phyloP scores from a whole-genome alignment of 2,797 vertebrate genomes.

The Harpagifer antarcticus region DNA sequence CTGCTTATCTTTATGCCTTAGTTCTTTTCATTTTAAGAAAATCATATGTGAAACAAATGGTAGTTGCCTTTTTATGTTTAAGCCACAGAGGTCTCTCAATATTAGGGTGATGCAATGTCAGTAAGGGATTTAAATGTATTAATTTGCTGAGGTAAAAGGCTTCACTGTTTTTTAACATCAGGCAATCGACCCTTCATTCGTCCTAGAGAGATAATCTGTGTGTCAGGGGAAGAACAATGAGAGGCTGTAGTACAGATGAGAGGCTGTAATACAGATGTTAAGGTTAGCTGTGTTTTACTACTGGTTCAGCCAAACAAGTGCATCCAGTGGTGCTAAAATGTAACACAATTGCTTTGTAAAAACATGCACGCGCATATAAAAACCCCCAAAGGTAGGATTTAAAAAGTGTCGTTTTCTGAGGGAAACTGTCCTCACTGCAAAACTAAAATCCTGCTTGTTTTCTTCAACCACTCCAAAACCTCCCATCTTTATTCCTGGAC shows the following conservation, averaged over 20 bases:
- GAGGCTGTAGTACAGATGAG: constrained; percentile 10
- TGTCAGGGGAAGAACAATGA: constrained; percentile 27
- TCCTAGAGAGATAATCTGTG: constrained; percentile 25
- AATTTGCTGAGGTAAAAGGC: constrained; percentile 38
- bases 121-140: constrained; percentile 25
- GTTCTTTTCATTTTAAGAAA: constrained; percentile 25
- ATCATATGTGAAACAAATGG: constrained; percentile 42
- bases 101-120: constrained; percentile 28
- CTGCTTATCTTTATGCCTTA: neutral
- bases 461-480: neutral
- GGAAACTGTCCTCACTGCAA: neutral
- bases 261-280: constrained; percentile 12
- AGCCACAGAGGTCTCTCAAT: constrained; percentile 48
- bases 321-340: neutral
- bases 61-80: constrained; percentile 62
- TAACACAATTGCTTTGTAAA: neutral
- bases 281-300: constrained; percentile 7
- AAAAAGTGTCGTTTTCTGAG: neutral
- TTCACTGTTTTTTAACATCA: constrained; percentile 32
- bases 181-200: constrained; percentile 15
- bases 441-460: neutral
- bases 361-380: neutral
- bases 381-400: neutral
- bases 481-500: constrained; percentile 10
- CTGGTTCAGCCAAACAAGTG: neutral